These are phyloP conservation scores for Falco peregrinus DNA, from an alignment of 2,797 vertebrate species.

Conservation along the genomic window DNA sequence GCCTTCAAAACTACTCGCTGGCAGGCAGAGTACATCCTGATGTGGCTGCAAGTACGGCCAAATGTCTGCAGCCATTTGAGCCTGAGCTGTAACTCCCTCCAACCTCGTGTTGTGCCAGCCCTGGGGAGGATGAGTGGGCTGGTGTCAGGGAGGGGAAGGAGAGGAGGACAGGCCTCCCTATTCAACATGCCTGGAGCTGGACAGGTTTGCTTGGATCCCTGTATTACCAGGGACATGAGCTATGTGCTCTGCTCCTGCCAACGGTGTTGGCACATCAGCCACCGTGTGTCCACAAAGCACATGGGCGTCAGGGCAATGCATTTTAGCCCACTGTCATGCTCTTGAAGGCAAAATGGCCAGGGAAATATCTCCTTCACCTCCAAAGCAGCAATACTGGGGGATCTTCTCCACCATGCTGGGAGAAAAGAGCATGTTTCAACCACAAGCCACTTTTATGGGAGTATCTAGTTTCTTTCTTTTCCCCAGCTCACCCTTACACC, in stretches of 20 bases:
- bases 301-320: neutral
- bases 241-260: neutral
- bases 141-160: neutral
- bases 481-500: neutral
- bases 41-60: neutral
- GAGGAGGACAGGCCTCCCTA: neutral
- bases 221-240: neutral
- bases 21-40: neutral
- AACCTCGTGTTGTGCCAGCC: neutral
- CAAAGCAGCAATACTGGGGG: neutral
- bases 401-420: neutral
- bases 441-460: rapidly evolving
- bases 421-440: neutral
- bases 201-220: neutral
- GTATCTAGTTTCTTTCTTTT: neutral
- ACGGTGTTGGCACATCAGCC: neutral
- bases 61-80: neutral
- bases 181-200: neutral
- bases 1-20: neutral
- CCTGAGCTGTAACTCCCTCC: neutral
- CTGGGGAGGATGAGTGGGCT: neutral
- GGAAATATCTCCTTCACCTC: neutral
- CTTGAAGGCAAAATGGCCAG: neutral
- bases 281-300: neutral
- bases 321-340: neutral